phyloP scores from a whole-genome alignment of 2,113 vertebrate species.

The Seriola rivoliana region DNA sequence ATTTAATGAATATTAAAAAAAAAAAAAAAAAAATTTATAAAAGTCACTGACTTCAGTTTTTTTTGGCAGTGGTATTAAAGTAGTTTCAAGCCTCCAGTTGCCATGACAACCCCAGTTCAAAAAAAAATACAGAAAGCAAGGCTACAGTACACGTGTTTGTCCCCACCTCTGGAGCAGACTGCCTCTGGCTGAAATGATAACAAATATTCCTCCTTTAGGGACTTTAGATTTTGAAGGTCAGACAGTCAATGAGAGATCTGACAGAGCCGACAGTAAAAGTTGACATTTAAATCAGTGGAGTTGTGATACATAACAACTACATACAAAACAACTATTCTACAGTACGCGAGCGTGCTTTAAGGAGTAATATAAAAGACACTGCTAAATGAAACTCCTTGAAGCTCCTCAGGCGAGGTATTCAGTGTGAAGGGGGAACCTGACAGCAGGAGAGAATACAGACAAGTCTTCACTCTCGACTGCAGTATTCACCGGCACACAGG shows the following conservation, averaged over 20 bases:
- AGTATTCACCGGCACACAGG: constrained; percentile 15
- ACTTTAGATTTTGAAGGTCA: background rate
- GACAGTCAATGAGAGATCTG: background rate
- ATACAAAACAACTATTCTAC: background rate
- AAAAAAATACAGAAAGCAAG: constrained; percentile 39
- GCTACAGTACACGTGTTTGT: constrained; percentile 18
- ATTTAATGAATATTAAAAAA: background rate
- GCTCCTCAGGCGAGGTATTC: background rate
- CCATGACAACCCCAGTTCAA: constrained; percentile 48
- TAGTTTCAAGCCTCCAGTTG: constrained; percentile 25
- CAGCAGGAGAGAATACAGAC: background rate
- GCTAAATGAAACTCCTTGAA: background rate
- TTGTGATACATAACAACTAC: background rate
- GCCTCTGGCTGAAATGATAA: constrained; percentile 18
- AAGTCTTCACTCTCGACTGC: background rate
- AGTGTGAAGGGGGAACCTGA: background rate
- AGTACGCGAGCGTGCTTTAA: background rate
- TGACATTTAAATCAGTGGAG: background rate
- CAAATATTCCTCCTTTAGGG: background rate
- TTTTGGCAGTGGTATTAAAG: background rate
- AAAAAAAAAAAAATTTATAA: too few relatives aligned
- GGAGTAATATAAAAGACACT: background rate
- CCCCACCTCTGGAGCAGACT: constrained; percentile 14
- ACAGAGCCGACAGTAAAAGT: background rate
- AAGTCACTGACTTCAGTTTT: background rate